phyloP scores from a whole-genome alignment of 2,888 invertebrate species.

The Dynastes maya region DNA sequence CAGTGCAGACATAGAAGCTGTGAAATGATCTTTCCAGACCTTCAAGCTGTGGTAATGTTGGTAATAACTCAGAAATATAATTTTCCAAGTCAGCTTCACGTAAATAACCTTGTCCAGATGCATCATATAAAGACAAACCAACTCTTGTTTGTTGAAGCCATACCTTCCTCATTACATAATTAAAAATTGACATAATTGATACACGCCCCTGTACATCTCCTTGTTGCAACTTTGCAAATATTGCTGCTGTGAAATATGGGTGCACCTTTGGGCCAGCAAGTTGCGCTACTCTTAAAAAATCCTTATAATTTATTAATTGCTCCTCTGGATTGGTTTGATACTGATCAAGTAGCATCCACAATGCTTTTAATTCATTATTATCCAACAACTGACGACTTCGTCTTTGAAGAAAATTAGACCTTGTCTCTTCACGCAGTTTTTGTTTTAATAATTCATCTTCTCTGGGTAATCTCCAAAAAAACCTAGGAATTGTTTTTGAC shows the following conservation, averaged over 20 bases:
- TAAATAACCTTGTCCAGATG: constrained; percentile 82
- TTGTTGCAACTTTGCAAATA: constrained; percentile 91
- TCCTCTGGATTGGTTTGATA: constrained; percentile 86
- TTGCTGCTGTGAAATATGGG: constrained; percentile 87
- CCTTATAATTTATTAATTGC: constrained; percentile 87
- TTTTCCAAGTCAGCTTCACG: constrained; percentile 89
- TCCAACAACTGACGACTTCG: constrained; percentile 88
- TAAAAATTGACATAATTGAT: constrained; percentile 91
- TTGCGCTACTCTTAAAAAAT: constrained; percentile 85
- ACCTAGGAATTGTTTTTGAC: constrained; percentile 80
- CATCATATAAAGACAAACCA: constrained; percentile 93
- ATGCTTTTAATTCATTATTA: constrained; percentile 86
- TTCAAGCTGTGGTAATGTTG: constrained; percentile 91
- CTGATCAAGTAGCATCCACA: constrained; percentile 89
- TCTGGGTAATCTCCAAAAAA: constrained; percentile 84
- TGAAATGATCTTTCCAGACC: constrained; percentile 94
- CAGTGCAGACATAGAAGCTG: constrained; percentile 96
- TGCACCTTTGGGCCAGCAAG: constrained; percentile 76
- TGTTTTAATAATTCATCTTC: constrained; percentile 84
- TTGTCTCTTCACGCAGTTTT: constrained; percentile 90
- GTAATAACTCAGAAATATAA: constrained; percentile 94
- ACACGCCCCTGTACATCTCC: constrained; percentile 90
- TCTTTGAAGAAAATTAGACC: constrained; percentile 89
- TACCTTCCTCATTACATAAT: constrained; percentile 95
- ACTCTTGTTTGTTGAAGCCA: constrained; percentile 97